Evolutionary conservation across 2,888 invertebrate genomes (phyloP), one percentile per base, ranked within the genome.

Genomic region (Ormyrus rosae): DNA sequence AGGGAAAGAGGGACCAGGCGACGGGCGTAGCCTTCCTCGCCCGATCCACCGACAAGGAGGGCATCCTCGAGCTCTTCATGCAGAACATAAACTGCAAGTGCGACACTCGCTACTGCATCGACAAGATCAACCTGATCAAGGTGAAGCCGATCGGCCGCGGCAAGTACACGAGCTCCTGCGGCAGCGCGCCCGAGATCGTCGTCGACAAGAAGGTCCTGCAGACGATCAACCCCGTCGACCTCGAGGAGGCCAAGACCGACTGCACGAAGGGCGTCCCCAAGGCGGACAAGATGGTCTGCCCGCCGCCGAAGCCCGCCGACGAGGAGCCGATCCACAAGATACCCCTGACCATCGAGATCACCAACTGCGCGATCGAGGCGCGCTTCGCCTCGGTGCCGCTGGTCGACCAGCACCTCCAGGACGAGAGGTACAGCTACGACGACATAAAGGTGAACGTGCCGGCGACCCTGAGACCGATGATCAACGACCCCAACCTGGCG

Each of bases 1-100:
- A 92, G 34, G 94, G 94, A 86, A 72, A 87, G 85, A 78, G 78
- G 6, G 53, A 46, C 10, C 7, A 13, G 8, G 2, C 7, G 5
- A 7, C 51, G 9, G 75, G 82, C 0, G n/a, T 11, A 4, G 89
- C 89, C 9, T 89, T 89, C 19, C 11, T 87, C 0, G 83, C 89
- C 81, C 85, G 87, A 34, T 87, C 86, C 75, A 87, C 84, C 6
- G 82, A 81, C 4, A 10, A 87, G 65, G 84, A 84, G 63, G 86
- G 86, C 2, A 65, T 89, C 53, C 70, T 81, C 0, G 84, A 87
- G 10, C 76, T 86, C 2, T 85, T 89, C 13, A 48, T 87, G 2
- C 82, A 81, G 46, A 88, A 85, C 56, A 78, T 88, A 73, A 85
- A 87, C 56, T 81, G 81, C 7, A 84, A 83, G 0, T 85, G 83